Evolutionary conservation across 2,113 vertebrate species (phyloP), one percentile per base, ranked within the genome.

Genomic region (western clawed frog (Xenopus tropicalis)): DNA sequence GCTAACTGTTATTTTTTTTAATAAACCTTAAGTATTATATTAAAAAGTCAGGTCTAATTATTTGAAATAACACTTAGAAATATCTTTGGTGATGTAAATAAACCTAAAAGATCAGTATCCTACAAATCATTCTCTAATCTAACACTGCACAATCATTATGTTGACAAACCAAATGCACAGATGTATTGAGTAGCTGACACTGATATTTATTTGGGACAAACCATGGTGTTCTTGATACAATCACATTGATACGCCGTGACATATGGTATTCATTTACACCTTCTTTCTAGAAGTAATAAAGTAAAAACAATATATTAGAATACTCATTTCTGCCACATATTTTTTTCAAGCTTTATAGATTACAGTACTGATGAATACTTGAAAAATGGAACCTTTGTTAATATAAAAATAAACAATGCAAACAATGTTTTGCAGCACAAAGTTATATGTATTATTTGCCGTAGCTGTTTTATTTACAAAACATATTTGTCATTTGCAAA

Each of bases 401-500:
- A 90, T 91, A 85, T 79, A 86, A 85, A 89, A 89, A 88, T 86
- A 86, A 80, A 84, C 83, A 82, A 37, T 82, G 82, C 83, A 87
- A 86, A 83, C 70, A 80, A 83, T 88, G 83, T 81, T 63, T 78
- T 61, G 64, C 79, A 81, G 79, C 61, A 77, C 63, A 76, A 77
- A 79, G 80, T 84, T 83, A 82, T 85, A 79, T 90, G 88, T 90
- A 88, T 91, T 88, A 87, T 89, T 87, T 89, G 82, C 85, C 82
- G 86, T 88, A 86, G 85, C 83, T 80, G 88, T 84, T 89, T 90
- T 37, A 37, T 88, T 91, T 90, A 87, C 90, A 90, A 91, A 90
- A 87, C 87, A 86, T 90, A 90, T 91, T 91, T 91, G 88, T 83
- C 86, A 84, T 90, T 88, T 87, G 86, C 85, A 88, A 89, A 91